Conservation (phyloP, 2,113 vertebrate genomes). For the Dromiciops gliroides region DNA sequence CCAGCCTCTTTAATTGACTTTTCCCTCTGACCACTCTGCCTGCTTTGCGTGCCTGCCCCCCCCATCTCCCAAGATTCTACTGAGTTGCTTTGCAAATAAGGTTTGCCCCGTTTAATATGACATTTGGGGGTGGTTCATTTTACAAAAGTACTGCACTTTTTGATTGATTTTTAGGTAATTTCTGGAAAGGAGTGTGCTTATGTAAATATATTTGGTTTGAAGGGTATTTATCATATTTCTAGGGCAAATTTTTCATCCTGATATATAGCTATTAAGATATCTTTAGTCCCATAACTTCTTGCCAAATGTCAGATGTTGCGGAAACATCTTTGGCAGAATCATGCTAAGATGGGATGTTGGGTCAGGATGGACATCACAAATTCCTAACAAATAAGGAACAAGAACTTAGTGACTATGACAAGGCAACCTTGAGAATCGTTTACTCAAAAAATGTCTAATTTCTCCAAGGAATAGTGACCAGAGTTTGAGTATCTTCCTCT, state of each 20-base stretch:
- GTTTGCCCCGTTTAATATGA: not conserved
- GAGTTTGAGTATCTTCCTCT: not conserved
- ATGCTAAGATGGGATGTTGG: not conserved
- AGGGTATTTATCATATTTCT: not conserved
- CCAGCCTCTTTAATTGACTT: not conserved
- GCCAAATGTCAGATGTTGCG: not conserved
- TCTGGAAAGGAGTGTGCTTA: not conserved
- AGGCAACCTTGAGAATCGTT: not conserved
- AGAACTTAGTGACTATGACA: not conserved
- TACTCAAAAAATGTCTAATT: not conserved
- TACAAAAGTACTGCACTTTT: conserved; percentile 17
- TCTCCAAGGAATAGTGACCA: not conserved
- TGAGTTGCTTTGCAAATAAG: not conserved
- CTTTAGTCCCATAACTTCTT: not conserved
- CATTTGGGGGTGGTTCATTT: not conserved
- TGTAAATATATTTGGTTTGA: not conserved
- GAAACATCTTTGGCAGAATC: not conserved
- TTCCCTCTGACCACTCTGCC: not conserved
- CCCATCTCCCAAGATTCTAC: not conserved
- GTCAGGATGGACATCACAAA: not conserved
- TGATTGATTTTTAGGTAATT: not conserved
- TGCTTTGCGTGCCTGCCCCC: not conserved
- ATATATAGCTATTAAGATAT: not conserved
- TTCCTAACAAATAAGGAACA: not conserved
- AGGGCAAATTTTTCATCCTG: not conserved